Evolutionary conservation across 1,140 invertebrate species (phyloP), one percentile per base, ranked within the genome.

Genomic region (Drosophila suzukii): DNA sequence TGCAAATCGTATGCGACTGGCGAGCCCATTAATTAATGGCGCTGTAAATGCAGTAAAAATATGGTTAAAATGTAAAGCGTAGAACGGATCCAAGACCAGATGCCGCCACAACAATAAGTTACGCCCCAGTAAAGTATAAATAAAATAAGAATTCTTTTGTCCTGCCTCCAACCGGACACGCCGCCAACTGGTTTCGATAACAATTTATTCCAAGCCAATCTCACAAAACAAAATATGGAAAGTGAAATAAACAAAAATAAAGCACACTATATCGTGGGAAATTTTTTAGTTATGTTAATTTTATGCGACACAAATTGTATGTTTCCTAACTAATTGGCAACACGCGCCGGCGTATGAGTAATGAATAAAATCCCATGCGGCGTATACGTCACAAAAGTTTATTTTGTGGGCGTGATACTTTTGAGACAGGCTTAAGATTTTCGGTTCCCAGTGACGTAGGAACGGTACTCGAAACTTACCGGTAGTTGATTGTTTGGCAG

Each of bases 301-400:
- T 67, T 67, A 88, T 80, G 65, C 68, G 56, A 53, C 56, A 62
- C 67, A 71, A 81, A 83, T 60, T 74, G 56, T 71, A 71, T 53
- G 66, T 75, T 78, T 75, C 59, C 50, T 49, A 51, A 76, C 74
- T 72, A 84, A 89, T 81, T 63, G 73, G 49, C 62, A 89, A 89
- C 84, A 89, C 84, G 84, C 85, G 84, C 84, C 84, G 51, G 32
- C 32, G 36, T 62, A 80, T 90, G 80, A 89, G 61, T 89, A 88
- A 83, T 74, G 47, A 53, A 36, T 15, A 43, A 34, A 60, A 12
- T 15, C 47, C 58, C 49, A 44, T 39, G 59, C 20, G 54, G 51
- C 55, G 50, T 50, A 68, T 67, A 88, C 84, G 84, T 88, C 84
- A 88, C 61, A 68, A 34, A 13, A 11, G 36, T 15, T 67, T 15